These are phyloP conservation scores for Xiphydria camelus DNA, from an alignment of 2,888 invertebrate species.

Conservation along the genomic window DNA sequence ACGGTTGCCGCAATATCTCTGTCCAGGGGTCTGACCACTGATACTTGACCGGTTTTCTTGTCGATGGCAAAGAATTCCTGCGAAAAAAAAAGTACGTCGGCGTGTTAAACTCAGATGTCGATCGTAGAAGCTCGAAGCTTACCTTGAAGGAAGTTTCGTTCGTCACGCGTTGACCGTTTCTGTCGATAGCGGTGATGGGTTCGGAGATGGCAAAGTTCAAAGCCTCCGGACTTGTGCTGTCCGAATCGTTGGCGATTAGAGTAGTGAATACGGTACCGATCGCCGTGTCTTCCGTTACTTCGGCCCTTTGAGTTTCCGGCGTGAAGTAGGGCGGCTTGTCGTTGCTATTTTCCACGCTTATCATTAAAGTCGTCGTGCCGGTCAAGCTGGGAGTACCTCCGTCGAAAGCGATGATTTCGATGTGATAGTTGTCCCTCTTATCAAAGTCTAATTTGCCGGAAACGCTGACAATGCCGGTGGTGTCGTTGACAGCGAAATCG, in stretches of 20 bases:
- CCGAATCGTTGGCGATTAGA: conserved; percentile 78
- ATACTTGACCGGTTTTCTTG: conserved; percentile 66
- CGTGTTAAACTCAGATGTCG: not conserved
- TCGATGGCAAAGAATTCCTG: conserved; percentile 71
- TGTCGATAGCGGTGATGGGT: conserved; percentile 78
- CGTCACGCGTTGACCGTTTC: conserved; percentile 75
- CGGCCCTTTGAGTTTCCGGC: conserved; percentile 76
- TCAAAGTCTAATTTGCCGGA: conserved; percentile 83
- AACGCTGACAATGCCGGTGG: conserved; percentile 75
- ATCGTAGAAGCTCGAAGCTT: conserved; percentile 5
- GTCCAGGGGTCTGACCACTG: conserved; percentile 66
- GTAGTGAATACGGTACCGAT: conserved; percentile 73
- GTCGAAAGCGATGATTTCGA: conserved; percentile 82
- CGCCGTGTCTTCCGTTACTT: conserved; percentile 78
- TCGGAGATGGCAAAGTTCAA: conserved; percentile 70
- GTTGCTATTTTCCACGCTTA: conserved; percentile 83
- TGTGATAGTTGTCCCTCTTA: conserved; percentile 74
- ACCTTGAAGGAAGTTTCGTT: conserved; percentile 54
- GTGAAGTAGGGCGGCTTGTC: conserved; percentile 84
- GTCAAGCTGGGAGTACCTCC: conserved; percentile 79
- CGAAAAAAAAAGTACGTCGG: conserved; percentile 36
- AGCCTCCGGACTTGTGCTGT: conserved; percentile 71
- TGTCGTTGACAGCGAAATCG: conserved; percentile 79
- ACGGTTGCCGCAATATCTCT: conserved; percentile 75
- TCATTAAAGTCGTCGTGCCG: conserved; percentile 78